Evolutionary conservation across 2,797 vertebrate species (phyloP), one percentile per base, ranked within the genome.

Genomic region (Odontamblyopus rebecca): DNA sequence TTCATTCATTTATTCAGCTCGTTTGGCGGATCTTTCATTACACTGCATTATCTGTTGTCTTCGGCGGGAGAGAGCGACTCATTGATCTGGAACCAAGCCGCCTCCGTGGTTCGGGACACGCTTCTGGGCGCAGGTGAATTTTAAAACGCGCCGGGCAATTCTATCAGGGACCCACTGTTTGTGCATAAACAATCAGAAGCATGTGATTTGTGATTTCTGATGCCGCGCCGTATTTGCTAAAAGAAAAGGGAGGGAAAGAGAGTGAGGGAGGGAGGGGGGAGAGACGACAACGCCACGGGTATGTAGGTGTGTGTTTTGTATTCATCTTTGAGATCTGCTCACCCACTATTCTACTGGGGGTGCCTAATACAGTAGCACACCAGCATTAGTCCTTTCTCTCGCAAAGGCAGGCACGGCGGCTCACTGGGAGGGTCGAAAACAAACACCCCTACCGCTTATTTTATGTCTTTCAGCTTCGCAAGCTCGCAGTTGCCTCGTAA

Each of bases 1-100:
- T 91, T 93, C 91, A 91, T 92, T 93, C 88, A 92, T 94, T 93
- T 92, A 93, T 93, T 92, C 90, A 91, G 88, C 90, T 94, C 90
- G 91, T 93, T 94, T 93, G 90, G 89, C 92, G 88, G 90, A 86
- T 92, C 90, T 92, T 93, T 93, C 91, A 93, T 93, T 93, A 92
- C 90, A 89, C 91, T 90, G 90, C 89, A 92, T 93, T 92, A 91
- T 92, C 91, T 91, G 92, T 92, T 92, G 91, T 92, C 88, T 91
- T 92, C 92, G 89, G 91, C 89, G 91, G 91, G 91, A 90, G 89
- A 91, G 91, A 91, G 91, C 90, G 86, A 91, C 89, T 92, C 93
- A 92, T 92, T 93, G 92, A 93, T 93, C 93, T 93, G 93, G 92
- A 94, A 94, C 92, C 89, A 91, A 91, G 91, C 90, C 86, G 87